Evolutionary conservation across 2,797 vertebrate genomes (phyloP), one percentile per base, ranked within the genome.

Genomic region (Saxicola maurus): DNA sequence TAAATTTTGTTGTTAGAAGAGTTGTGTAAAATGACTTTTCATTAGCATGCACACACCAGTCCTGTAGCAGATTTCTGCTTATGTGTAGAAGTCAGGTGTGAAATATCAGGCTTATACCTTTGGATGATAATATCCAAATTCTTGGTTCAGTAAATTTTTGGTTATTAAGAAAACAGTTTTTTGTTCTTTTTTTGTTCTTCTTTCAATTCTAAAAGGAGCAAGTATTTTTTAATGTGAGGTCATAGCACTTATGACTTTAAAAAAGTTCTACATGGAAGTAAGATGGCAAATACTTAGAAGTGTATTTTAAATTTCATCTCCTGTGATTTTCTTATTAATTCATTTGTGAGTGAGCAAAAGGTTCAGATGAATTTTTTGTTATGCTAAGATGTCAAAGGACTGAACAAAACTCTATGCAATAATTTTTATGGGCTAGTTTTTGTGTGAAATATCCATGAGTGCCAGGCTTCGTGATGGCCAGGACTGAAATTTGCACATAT

Each of bases 1-100:
- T 93, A 92, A 95, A 95, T 73, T 55, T 62, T 87, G 56, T 85
- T 94, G 85, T 92, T 89, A 78, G 52, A 88, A 94, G 86, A 92
- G 87, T 37, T 91, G 82, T 81, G 69, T 94, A 92, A 94, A 93
- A 87, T 86, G 68, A 91, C 49, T 90, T 95, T 93, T 92, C 86
- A 91, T 94, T 87, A 73, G 42, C 15, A 62, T 65, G 30, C 25
- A 38, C n/a, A 33, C 15, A 18, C 27, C 2, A 24, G 68, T 35
- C 61, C 65, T 82, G 55, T 64, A 62, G 56, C 48, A 79, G 79
- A 59, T 24, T 79, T 67, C 28, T 51, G 53, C 68, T 95, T 67
- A 72, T 8, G 2, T 82, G 60, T 86, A 72, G 72, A 86, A 79
- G 87, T 81, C 73, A 62, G 61, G 27, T 91, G 23, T 75, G 51